These are phyloP conservation scores for Drosophila elegans DNA, from an alignment of 1,140 invertebrate genomes.

Conservation along the genomic window DNA sequence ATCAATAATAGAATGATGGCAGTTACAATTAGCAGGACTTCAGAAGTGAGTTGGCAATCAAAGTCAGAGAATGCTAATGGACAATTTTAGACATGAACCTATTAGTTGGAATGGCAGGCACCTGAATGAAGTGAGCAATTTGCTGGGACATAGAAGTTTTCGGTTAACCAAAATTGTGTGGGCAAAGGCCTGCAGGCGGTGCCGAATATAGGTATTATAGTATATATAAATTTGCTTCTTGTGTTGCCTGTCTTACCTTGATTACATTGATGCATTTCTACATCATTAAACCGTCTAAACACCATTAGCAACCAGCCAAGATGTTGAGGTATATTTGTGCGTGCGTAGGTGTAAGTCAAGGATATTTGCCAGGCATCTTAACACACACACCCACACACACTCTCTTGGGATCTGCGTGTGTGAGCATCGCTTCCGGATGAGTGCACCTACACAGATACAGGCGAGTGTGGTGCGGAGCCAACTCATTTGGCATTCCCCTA, in stretches of 20 bases:
- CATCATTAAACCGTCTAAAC: slow-evolving; percentile 77
- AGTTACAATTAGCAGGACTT: neutral
- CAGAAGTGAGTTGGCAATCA: slow-evolving; percentile 23
- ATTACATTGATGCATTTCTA: slow-evolving; percentile 80
- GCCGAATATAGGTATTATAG: neutral
- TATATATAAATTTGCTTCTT: neutral
- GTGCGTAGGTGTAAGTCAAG: slow-evolving; percentile 34
- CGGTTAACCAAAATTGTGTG: slow-evolving; percentile 42
- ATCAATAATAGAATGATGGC: neutral
- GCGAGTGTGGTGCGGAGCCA: slow-evolving; percentile 26
- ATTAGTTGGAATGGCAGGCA: slow-evolving; percentile 4
- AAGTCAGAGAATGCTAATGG: slow-evolving; percentile 48
- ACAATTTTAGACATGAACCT: slow-evolving; percentile 26
- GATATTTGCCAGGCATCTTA: slow-evolving; percentile 25
- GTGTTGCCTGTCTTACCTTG: slow-evolving; percentile 57
- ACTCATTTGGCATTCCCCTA: slow-evolving; percentile 69
- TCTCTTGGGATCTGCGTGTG: slow-evolving; percentile 26
- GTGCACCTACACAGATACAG: slow-evolving; percentile 46
- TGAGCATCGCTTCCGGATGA: slow-evolving; percentile 73
- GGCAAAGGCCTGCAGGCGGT: slow-evolving; percentile 4
- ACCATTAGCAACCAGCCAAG: slow-evolving; percentile 65
- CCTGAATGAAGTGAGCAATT: slow-evolving; percentile 65
- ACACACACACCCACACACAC: slow-evolving; percentile 6
- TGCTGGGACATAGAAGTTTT: slow-evolving; percentile 31
- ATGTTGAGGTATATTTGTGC: slow-evolving; percentile 40